Percentiles rank a stretch among this genome's conserved stretches.
phyloP scores from a whole-genome alignment of 1,140 invertebrate species.

The Mactra quadrangularis region DNA sequence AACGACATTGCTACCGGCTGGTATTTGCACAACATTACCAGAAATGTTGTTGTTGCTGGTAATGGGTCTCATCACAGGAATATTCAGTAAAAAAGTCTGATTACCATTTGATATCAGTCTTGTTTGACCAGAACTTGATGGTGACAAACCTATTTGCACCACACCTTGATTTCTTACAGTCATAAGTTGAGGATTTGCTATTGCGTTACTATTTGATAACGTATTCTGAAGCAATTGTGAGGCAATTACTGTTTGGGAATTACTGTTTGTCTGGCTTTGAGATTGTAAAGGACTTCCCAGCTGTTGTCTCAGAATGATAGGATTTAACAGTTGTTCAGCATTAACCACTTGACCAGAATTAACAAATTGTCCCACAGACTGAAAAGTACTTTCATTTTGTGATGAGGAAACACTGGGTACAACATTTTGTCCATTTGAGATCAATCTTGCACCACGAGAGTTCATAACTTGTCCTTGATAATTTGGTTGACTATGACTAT shows the following conservation, averaged over 20 bases:
- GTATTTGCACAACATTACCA: conserved; percentile 57
- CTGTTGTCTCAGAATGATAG: conserved; percentile 19
- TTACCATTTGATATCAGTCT: conserved; percentile 52
- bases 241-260: neutral
- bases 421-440: conserved; percentile 54
- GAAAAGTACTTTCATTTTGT: conserved; percentile 3
- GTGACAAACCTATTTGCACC: conserved; percentile 5
- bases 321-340: conserved; percentile 23
- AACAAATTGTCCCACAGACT: neutral
- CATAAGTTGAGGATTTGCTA: conserved; percentile 38
- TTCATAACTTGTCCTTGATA: conserved; percentile 45
- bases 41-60: conserved; percentile 51
- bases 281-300: neutral
- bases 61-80: conserved; percentile 71
- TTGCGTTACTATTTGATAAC: conserved; percentile 6
- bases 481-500: neutral
- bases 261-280: neutral
- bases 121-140: conserved; percentile 6
- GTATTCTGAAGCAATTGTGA: conserved; percentile 21
- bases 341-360: conserved; percentile 8
- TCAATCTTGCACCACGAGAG: conserved; percentile 41
- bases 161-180: conserved; percentile 27
- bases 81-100: conserved; percentile 76
- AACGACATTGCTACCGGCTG: conserved; percentile 55
- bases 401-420: neutral